phyloP scores from a whole-genome alignment of 2,113 vertebrate genomes.

The Cochlearius cochlearius region DNA sequence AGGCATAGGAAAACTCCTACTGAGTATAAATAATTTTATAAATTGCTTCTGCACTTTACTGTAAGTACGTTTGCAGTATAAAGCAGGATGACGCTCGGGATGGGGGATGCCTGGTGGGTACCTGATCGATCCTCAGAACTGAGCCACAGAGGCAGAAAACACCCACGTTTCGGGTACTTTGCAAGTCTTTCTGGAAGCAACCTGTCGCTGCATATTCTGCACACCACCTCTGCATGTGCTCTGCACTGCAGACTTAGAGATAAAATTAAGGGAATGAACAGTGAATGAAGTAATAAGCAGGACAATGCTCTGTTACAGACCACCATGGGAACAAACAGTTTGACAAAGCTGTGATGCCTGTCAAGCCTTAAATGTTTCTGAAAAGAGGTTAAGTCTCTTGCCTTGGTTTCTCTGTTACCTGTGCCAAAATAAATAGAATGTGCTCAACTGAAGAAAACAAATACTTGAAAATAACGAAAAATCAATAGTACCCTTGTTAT shows the following conservation, averaged over 20 bases:
- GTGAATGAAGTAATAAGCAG: background rate
- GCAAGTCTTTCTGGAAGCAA: background rate
- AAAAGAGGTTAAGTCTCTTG: constrained; percentile 27
- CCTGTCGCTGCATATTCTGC: background rate
- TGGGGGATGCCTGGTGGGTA: background rate
- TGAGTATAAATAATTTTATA: background rate
- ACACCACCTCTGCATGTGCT: background rate
- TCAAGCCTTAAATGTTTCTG: constrained; percentile 27
- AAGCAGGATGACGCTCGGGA: background rate
- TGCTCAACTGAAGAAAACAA: constrained; percentile 58
- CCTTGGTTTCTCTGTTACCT: constrained; percentile 20
- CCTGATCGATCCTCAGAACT: background rate
- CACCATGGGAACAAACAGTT: background rate
- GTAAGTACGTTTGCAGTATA: background rate
- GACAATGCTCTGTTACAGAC: background rate
- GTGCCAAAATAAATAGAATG: constrained; percentile 54
- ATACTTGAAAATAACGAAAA: constrained; percentile 61
- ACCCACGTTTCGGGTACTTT: background rate
- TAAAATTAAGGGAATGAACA: background rate
- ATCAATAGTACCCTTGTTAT: constrained; percentile 63
- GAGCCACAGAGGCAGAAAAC: background rate
- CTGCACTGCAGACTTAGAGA: background rate
- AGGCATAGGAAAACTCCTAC: background rate
- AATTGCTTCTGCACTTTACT: background rate
- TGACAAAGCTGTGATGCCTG: background rate